phyloP scores from a whole-genome alignment of 2,888 invertebrate genomes.

The Tenthredo scrophulariae region DNA sequence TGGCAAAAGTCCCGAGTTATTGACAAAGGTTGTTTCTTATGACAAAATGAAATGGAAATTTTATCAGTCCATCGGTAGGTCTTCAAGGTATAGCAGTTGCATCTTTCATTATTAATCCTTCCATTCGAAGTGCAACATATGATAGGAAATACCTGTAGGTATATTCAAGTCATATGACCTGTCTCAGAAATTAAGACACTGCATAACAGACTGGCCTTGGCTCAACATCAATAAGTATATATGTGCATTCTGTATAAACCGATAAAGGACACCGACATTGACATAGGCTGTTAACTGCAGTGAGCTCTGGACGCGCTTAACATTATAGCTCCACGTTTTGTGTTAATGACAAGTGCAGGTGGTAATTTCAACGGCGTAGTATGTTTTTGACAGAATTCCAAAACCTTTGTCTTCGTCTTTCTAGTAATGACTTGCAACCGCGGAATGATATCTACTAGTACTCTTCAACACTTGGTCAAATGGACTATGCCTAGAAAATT shows the following conservation, averaged over 20 bases:
- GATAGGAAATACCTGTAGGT: not conserved
- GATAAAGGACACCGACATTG: not conserved
- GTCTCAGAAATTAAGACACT: not conserved
- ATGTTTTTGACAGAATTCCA: not conserved
- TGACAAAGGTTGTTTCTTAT: not conserved
- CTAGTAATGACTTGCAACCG: not conserved
- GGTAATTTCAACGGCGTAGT: not conserved
- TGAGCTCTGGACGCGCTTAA: not conserved
- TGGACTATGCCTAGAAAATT: not conserved
- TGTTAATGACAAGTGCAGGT: not conserved
- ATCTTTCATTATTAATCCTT: not conserved
- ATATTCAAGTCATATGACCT: not conserved
- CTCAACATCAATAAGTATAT: not conserved
- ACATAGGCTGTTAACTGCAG: not conserved
- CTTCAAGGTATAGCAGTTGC: not conserved
- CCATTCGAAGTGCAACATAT: not conserved
- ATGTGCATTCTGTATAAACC: not conserved
- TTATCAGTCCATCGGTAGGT: not conserved
- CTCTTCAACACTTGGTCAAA: not conserved
- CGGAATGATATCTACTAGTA: not conserved
- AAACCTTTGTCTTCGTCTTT: not conserved
- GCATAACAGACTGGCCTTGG: not conserved
- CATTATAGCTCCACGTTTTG: not conserved
- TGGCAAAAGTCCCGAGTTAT: constrained; percentile 6
- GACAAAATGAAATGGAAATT: not conserved